Evolutionary conservation across 2,797 vertebrate genomes (phyloP).

Genomic region (Notolepis coatsorum): DNA sequence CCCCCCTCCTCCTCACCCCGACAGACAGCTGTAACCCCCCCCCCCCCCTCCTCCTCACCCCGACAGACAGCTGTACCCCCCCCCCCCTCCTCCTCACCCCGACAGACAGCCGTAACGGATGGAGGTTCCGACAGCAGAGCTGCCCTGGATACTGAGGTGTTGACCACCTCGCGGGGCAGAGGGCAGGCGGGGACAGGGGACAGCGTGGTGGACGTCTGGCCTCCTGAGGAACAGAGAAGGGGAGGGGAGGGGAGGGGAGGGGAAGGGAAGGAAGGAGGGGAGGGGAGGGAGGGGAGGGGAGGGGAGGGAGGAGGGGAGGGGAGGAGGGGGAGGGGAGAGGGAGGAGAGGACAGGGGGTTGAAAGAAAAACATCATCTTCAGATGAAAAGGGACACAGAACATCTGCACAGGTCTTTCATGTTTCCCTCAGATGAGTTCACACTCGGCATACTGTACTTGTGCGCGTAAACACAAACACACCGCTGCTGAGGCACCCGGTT

Average conservation of each 20-base stretch:
- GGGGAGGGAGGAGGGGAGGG: background rate
- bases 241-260: background rate
- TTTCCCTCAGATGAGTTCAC: background rate
- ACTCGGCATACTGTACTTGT: background rate
- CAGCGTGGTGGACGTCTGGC: slow-evolving; percentile 9
- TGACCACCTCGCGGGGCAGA: slow-evolving; percentile 69
- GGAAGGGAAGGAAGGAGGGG: background rate
- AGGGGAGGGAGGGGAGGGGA: background rate
- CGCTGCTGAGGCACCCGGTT: no score
- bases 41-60: background rate
- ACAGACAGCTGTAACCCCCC: slow-evolving; percentile 35
- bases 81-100: slow-evolving; percentile 71
- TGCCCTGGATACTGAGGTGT: slow-evolving; percentile 72
- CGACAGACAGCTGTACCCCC: background rate
- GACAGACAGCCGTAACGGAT: slow-evolving; percentile 81
- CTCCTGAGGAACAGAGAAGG: slow-evolving; percentile 44
- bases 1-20: slow-evolving; percentile 59
- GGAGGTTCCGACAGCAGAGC: slow-evolving; percentile 61
- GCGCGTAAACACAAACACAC: background rate
- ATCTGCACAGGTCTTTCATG: background rate
- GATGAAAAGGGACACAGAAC: background rate
- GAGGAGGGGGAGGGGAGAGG: background rate
- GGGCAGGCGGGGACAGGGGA: slow-evolving; percentile 55
- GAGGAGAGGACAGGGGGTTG: background rate
- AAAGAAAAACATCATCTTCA: background rate